These are phyloP conservation scores for Drosophila rubida DNA, from an alignment of 2,888 invertebrate genomes.

Conservation along the genomic window DNA sequence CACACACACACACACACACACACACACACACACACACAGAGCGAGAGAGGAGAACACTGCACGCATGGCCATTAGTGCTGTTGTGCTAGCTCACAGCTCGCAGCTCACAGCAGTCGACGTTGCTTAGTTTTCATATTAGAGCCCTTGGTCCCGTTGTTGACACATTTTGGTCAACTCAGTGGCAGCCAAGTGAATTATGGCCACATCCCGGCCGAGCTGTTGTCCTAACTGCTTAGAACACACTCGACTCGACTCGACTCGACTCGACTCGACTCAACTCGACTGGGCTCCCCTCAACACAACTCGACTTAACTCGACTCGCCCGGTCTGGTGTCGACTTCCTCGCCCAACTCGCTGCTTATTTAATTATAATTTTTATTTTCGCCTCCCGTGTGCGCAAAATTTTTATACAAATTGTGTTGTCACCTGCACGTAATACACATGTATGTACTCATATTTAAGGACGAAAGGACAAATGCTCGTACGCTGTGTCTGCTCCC, in stretches of 20 bases:
- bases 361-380: slow-evolving; percentile 65
- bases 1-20: slow-evolving; percentile 34
- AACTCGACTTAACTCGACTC: slow-evolving; percentile 6
- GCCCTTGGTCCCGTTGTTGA: slow-evolving; percentile 27
- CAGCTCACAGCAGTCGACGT: slow-evolving; percentile 6
- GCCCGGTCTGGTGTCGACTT: background rate
- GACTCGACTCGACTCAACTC: background rate
- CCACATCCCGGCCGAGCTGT: slow-evolving; percentile 45
- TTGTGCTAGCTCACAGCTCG: background rate
- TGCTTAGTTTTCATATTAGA: slow-evolving; percentile 25
- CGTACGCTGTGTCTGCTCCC: slow-evolving; percentile 1
- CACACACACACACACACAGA: slow-evolving; percentile 20
- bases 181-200: slow-evolving; percentile 60
- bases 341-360: slow-evolving; percentile 33
- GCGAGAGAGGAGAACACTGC: background rate
- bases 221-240: slow-evolving; percentile 29
- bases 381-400: slow-evolving; percentile 6
- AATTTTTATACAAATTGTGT: background rate
- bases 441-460: background rate
- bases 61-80: slow-evolving; percentile 1
- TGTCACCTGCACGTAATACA: background rate
- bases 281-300: background rate
- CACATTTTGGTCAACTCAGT: slow-evolving; percentile 44
- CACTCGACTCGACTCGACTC: background rate
- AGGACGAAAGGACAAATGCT: background rate